Evolutionary conservation across 2,797 vertebrate genomes (phyloP), one percentile per base, ranked within the genome.

Genomic region (Macropus fuliginosus): DNA sequence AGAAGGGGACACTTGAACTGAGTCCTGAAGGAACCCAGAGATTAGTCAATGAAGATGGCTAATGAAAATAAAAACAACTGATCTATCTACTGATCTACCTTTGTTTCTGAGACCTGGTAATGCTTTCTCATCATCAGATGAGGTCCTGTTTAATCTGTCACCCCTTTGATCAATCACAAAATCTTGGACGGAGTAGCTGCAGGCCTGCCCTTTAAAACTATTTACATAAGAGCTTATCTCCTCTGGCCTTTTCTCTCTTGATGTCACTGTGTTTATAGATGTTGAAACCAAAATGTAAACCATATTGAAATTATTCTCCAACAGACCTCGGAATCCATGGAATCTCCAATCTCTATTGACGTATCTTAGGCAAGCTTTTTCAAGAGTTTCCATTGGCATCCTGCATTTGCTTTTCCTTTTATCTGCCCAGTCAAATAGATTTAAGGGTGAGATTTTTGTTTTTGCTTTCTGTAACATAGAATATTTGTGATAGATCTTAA

Each of bases 201-300:
- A 87, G 6, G 34, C 9, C 57, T 55, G 74, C 81, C 93, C 74
- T 12, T 87, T 87, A 27, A 13, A 95, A 95, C 46, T 93, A 62
- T 94, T 97, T 97, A 93, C 59, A 56, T 40, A 91, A 93, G 59
- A 90, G 57, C 92, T 94, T 93, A 74, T 94, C 95, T 92, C n/a
- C 52, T 57, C 21, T 0, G 9, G 57, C 27, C 90, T n/a, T 96
- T 95, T 96, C 95, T 92, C 90, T 95, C 40, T 0, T 0, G 90
- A 89, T 93, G 74, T 94, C 6, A 1, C 93, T 91, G 55, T 93
- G 93, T 96, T 96, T 96, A 94, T 94, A 96, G 97, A 97, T 95
- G 74, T 91, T n/a, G 55, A 96, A 94, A 91, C 34, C 27, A 90
- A 93, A 90, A 56, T 59, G 87, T 94, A 96, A 97, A 94, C 96